Conservation (phyloP, 1,140 invertebrate genomes). For the Eufriesea mexicana region DNA sequence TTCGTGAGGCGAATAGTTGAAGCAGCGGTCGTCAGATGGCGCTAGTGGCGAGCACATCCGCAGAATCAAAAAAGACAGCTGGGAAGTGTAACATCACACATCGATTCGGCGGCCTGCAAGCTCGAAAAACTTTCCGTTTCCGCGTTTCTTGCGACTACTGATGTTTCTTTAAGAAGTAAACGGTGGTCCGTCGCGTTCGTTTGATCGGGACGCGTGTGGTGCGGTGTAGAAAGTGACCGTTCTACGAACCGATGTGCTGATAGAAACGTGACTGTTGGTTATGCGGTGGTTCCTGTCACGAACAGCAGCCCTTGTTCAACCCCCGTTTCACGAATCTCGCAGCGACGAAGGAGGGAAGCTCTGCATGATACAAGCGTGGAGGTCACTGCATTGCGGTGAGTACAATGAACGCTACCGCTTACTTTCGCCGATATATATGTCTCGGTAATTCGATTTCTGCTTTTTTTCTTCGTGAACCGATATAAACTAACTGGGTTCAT, state of each 20-base stretch:
- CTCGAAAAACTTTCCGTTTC: slow-evolving; percentile 65
- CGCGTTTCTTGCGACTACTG: slow-evolving; percentile 42
- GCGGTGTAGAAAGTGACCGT: slow-evolving; percentile 54
- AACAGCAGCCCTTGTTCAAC: slow-evolving; percentile 68
- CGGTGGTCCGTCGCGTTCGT: slow-evolving; percentile 18
- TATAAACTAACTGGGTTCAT: slow-evolving; percentile 48
- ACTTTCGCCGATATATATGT: slow-evolving; percentile 1
- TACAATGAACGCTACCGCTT: slow-evolving; percentile 41
- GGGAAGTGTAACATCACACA: slow-evolving; percentile 77
- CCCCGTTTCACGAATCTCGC: slow-evolving; percentile 66
- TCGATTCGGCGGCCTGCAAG: slow-evolving; percentile 75
- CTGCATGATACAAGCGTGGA: slow-evolving; percentile 66
- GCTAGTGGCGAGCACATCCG: slow-evolving; percentile 66
- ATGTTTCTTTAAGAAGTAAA: slow-evolving; percentile 15
- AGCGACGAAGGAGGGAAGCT: slow-evolving; percentile 64
- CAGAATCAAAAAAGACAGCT: slow-evolving; percentile 80
- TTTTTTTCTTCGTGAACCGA: slow-evolving; percentile 1
- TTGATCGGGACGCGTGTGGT: slow-evolving; percentile 47
- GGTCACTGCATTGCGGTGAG: slow-evolving; percentile 75
- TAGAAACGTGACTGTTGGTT: slow-evolving; percentile 68
- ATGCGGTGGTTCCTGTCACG: slow-evolving; percentile 71
- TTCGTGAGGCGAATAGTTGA: not conserved
- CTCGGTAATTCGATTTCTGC: not conserved
- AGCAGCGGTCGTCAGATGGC: slow-evolving; percentile 59
- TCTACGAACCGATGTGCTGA: slow-evolving; percentile 47